Evolutionary conservation across 2,888 invertebrate genomes (phyloP).

Genomic region (Aphidius colemani): DNA sequence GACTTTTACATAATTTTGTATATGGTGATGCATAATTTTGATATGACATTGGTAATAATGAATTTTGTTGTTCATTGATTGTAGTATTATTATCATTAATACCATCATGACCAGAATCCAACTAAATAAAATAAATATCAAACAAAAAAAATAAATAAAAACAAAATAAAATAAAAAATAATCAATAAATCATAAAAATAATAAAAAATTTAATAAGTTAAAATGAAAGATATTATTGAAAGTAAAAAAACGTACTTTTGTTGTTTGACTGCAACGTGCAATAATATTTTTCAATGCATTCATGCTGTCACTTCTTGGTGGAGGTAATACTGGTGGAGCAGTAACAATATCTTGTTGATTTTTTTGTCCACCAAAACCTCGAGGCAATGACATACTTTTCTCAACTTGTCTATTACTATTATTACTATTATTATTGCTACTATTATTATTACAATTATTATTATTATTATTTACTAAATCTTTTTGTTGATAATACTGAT

Average conservation of each 20-base stretch:
- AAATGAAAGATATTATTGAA: too few species aligned
- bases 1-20: conserved; percentile 22
- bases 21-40: conserved; percentile 41
- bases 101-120: too few species aligned
- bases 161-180: too few species aligned
- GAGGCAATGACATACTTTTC: conserved; percentile 59
- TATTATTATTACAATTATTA: conserved; percentile 49
- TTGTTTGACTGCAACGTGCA: conserved; percentile 50
- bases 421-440: conserved; percentile 49
- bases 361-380: conserved; percentile 57
- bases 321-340: conserved; percentile 51
- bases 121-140: conserved; percentile 17
- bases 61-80: neutral
- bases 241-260: conserved; percentile 42
- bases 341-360: conserved; percentile 42
- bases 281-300: conserved; percentile 57
- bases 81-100: neutral
- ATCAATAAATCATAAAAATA: too few species aligned
- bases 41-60: conserved; percentile 25
- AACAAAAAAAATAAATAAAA: neutral
- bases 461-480: conserved; percentile 50
- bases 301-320: conserved; percentile 59
- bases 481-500: conserved; percentile 47
- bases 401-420: conserved; percentile 55
- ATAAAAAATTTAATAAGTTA: too few species aligned